Percentiles rank a stretch among this genome's conserved stretches.
Conservation (phyloP, 2,888 invertebrate species). For the Acanthococcus lagerstroemiae region DNA sequence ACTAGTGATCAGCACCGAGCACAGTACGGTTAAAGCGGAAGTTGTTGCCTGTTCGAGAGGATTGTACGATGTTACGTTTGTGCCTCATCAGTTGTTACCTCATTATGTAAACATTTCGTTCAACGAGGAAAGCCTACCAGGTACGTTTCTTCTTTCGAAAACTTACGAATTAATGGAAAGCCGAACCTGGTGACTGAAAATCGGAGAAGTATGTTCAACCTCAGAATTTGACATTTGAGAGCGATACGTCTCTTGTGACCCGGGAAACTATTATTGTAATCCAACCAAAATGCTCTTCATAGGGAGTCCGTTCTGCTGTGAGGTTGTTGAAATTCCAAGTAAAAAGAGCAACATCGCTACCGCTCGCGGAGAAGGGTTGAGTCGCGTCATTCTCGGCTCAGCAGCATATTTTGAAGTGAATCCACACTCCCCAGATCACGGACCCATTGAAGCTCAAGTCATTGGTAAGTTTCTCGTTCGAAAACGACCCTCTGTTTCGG, state of each 20-base stretch:
- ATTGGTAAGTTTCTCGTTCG: slow-evolving; percentile 42
- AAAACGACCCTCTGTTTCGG: slow-evolving; percentile 15
- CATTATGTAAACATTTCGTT: slow-evolving; percentile 90
- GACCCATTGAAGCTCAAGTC: slow-evolving; percentile 44
- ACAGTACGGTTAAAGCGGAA: slow-evolving; percentile 80
- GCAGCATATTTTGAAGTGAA: slow-evolving; percentile 45
- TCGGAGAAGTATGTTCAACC: too few relatives aligned
- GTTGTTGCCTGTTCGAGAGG: slow-evolving; percentile 83
- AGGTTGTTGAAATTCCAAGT: slow-evolving; percentile 47
- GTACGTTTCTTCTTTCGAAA: too few relatives aligned
- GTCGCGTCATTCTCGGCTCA: slow-evolving; percentile 42
- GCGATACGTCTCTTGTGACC: too few relatives aligned
- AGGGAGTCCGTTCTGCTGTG: slow-evolving; percentile 82
- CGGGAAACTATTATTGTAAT: too few relatives aligned
- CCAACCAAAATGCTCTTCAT: too few relatives aligned
- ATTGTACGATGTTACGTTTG: slow-evolving; percentile 82
- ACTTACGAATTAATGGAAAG: too few relatives aligned
- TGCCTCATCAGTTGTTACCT: slow-evolving; percentile 77
- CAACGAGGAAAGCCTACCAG: slow-evolving; percentile 79
- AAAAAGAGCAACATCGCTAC: slow-evolving; percentile 40
- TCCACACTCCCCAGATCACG: slow-evolving; percentile 39
- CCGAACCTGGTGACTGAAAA: too few relatives aligned
- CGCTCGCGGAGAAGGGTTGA: slow-evolving; percentile 38
- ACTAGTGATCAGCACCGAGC: slow-evolving; percentile 79
- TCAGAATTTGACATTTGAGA: too few relatives aligned